A percentile compares a stretch with the other conserved stretches of the same genome.
These are phyloP conservation scores for Formicarius rufipectus DNA, from an alignment of 2,113 vertebrate species.

Conservation along the genomic window DNA sequence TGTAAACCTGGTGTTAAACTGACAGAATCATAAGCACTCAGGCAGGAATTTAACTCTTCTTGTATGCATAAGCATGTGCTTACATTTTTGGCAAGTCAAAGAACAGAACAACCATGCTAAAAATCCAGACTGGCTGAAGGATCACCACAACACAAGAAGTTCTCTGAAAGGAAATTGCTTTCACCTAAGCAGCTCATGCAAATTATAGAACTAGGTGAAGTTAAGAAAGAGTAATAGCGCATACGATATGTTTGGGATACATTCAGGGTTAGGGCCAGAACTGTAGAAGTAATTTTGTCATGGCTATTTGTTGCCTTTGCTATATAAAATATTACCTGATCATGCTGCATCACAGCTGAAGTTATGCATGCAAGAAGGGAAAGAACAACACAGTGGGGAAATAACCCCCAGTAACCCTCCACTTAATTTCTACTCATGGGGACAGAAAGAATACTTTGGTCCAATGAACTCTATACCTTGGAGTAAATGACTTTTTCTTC, in stretches of 20 bases:
- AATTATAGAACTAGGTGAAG: background rate
- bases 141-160: background rate
- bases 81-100: background rate
- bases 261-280: background rate
- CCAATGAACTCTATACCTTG: background rate
- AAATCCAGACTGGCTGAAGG: background rate
- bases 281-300: background rate
- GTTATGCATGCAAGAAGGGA: background rate
- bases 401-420: background rate
- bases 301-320: background rate
- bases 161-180: background rate
- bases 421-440: background rate
- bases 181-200: background rate
- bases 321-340: background rate
- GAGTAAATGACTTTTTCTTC: background rate
- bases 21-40: background rate
- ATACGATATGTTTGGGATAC: background rate
- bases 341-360: background rate
- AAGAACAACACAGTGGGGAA: background rate
- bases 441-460: background rate
- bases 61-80: background rate
- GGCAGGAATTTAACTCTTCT: background rate
- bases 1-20: background rate
- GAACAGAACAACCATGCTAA: background rate
- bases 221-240: background rate